A percentile compares a stretch with the other conserved stretches of the same genome.
Evolutionary conservation across 2,888 invertebrate genomes (phyloP).

Genomic region (Azorinus chamasolen): DNA sequence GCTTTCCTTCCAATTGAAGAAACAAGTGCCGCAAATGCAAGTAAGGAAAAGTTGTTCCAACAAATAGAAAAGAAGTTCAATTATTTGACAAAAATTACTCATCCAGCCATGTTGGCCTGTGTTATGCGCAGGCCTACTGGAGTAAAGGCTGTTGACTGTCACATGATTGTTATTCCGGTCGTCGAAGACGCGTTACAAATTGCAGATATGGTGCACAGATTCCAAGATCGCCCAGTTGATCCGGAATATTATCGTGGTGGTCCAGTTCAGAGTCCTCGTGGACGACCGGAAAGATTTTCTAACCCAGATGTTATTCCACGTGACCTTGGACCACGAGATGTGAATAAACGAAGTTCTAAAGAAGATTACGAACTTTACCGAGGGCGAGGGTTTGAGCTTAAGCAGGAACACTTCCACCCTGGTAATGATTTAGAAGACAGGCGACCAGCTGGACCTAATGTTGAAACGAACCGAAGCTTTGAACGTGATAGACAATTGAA

Average conservation of each 20-base stretch:
- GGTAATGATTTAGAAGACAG: conserved; percentile 28
- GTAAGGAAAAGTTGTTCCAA: conserved; percentile 89
- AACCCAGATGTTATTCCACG: conserved; percentile 53
- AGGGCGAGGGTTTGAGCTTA: conserved; percentile 61
- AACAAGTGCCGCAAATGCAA: conserved; percentile 68
- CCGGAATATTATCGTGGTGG: conserved; percentile 34
- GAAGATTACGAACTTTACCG: conserved; percentile 51
- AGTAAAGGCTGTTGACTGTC: conserved; percentile 99
- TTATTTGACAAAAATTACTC: conserved; percentile 95
- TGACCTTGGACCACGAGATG: conserved; percentile 37
- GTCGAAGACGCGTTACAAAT: conserved; percentile 72
- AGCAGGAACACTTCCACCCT: conserved; percentile 69
- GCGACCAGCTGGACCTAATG: conserved; percentile 13
- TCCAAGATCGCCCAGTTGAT: conserved; percentile 54
- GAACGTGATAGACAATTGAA: conserved; percentile 26
- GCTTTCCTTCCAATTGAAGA: conserved; percentile 90
- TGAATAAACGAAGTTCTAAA: conserved; percentile 10
- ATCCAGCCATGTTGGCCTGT: conserved; percentile 98
- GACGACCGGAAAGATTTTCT: conserved; percentile 32
- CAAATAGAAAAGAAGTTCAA: conserved; percentile 99
- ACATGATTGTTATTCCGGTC: conserved; percentile 94
- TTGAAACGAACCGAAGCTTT: conserved; percentile 35
- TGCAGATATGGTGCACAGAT: conserved; percentile 55
- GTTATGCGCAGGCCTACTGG: conserved; percentile 98
- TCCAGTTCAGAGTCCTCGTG: conserved; percentile 25